A percentile compares a stretch with the other conserved stretches of the same genome.
These are phyloP conservation scores for Hypselothyrea guttata DNA, from an alignment of 2,888 invertebrate species.

Conservation along the genomic window DNA sequence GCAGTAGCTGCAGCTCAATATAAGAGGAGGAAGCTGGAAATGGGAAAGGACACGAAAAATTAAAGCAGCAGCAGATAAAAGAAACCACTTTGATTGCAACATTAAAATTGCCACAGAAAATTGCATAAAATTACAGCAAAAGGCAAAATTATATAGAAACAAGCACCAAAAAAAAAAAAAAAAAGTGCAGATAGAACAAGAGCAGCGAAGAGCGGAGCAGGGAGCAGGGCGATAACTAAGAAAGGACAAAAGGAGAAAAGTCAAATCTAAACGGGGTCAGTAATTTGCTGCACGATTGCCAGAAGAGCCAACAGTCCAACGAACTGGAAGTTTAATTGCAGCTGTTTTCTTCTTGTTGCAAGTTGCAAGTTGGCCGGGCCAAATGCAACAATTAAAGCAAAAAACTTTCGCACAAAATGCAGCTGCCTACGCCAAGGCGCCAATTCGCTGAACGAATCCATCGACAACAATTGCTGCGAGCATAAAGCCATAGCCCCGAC, in stretches of 20 bases:
- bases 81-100: slow-evolving; percentile 51
- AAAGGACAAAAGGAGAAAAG: slow-evolving; percentile 25
- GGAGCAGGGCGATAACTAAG: slow-evolving; percentile 20
- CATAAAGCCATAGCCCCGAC: slow-evolving; percentile 30
- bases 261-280: slow-evolving; percentile 68
- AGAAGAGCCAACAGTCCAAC: slow-evolving; percentile 45
- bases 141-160: slow-evolving; percentile 13
- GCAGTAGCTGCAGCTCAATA: slow-evolving; percentile 21
- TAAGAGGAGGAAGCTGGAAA: slow-evolving; percentile 5
- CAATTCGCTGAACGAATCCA: slow-evolving; percentile 63
- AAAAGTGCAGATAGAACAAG: neutral
- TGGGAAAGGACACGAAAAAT: slow-evolving; percentile 22
- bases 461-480: slow-evolving; percentile 45
- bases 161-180: slow-evolving; percentile 1
- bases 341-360: slow-evolving; percentile 11
- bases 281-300: slow-evolving; percentile 74
- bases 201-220: neutral
- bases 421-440: slow-evolving; percentile 52
- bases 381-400: slow-evolving; percentile 74
- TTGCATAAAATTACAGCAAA: slow-evolving; percentile 59
- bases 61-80: slow-evolving; percentile 43
- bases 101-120: slow-evolving; percentile 62
- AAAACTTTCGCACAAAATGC: slow-evolving; percentile 71
- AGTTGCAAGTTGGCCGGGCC: slow-evolving; percentile 16
- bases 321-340: slow-evolving; percentile 72